Conservation (phyloP, 2,797 vertebrate genomes). For the Coregonus suidteri region DNA sequence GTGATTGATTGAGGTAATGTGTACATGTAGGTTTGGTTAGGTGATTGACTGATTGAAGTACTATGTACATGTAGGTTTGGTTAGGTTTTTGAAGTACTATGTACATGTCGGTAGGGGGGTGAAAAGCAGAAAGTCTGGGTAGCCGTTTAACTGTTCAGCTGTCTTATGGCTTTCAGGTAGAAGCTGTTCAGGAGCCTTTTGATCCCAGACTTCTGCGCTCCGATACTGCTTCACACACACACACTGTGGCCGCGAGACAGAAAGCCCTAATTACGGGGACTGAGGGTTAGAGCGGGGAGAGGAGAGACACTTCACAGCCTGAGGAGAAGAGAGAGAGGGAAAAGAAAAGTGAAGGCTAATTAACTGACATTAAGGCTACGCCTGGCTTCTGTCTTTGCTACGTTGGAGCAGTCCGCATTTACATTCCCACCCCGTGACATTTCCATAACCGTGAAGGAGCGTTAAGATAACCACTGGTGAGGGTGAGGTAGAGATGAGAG, state of each 20-base stretch:
- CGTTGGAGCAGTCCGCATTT: constrained; percentile 1
- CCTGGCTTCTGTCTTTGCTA: constrained; percentile 10
- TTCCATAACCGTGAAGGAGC: constrained; percentile 27
- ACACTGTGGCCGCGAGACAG: constrained; percentile 32
- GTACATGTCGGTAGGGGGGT: too few species aligned
- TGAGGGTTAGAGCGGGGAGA: constrained; percentile 12
- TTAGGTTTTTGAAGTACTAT: too few species aligned
- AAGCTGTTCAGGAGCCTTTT: too few species aligned
- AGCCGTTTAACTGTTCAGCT: too few species aligned
- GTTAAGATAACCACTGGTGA: constrained; percentile 9
- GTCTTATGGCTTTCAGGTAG: too few species aligned
- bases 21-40: too few species aligned
- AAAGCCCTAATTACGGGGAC: constrained; percentile 52
- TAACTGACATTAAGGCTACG: constrained; percentile 35
- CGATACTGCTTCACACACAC: neutral
- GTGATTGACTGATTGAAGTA: too few species aligned
- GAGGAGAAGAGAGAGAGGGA: neutral
- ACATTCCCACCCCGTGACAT: constrained; percentile 24
- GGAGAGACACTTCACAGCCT: constrained; percentile 33
- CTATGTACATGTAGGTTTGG: too few species aligned
- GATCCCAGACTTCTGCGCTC: too few species aligned
- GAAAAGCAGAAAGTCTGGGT: too few species aligned
- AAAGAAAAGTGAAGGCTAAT: constrained; percentile 33
- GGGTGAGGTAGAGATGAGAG: neutral
- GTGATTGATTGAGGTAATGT: too few species aligned